Conservation (phyloP, 2,888 invertebrate genomes). For the Heliconius hortense region DNA sequence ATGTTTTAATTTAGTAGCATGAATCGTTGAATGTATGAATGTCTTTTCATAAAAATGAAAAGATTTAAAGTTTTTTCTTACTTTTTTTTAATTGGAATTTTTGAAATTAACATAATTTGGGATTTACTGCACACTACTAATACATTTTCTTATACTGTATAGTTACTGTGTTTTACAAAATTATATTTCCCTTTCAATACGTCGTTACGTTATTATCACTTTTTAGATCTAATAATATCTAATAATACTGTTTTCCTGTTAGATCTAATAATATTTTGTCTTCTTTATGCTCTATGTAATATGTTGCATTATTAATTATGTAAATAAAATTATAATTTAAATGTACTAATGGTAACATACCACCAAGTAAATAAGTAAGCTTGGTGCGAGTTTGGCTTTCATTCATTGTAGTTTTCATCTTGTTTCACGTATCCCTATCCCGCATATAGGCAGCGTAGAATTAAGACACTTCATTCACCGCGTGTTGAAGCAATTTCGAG, state of each 20-base stretch:
- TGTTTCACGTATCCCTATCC: not conserved
- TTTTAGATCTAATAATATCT: too few species aligned
- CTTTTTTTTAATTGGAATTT: too few species aligned
- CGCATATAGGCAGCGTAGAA: too few species aligned
- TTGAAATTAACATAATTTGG: too few species aligned
- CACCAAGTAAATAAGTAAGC: not conserved
- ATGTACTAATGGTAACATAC: not conserved
- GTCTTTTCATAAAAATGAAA: too few species aligned
- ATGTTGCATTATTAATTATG: not conserved
- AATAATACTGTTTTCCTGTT: slow-evolving; percentile 20
- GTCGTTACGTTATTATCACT: not conserved
- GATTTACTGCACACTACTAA: too few species aligned
- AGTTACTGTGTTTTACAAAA: not conserved
- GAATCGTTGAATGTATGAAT: too few species aligned
- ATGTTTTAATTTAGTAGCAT: too few species aligned
- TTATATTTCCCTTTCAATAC: not conserved
- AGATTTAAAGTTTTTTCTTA: too few species aligned
- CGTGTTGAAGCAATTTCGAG: not conserved
- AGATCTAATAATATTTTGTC: not conserved
- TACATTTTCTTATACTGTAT: not conserved
- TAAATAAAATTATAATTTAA: not conserved
- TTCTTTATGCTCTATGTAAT: not conserved
- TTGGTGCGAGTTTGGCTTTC: not conserved
- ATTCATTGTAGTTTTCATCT: not conserved
- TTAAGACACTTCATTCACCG: not conserved